phyloP scores from a whole-genome alignment of 1,140 invertebrate species.

The Drosophila erecta region DNA sequence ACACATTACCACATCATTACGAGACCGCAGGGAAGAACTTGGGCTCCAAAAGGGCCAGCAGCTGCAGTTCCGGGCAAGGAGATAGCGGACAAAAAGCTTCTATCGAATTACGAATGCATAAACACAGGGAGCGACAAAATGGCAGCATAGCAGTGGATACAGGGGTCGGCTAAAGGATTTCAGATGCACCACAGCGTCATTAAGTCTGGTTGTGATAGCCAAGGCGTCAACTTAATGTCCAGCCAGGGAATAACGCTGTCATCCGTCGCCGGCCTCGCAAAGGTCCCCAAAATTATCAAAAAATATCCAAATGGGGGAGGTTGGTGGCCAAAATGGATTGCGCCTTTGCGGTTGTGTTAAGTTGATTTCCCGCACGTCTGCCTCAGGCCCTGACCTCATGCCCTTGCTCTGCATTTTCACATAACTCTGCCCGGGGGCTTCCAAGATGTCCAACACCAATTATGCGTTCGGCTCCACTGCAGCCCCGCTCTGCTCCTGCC shows the following conservation, averaged over 20 bases:
- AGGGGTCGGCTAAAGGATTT: conserved; percentile 3
- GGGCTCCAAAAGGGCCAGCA: conserved; percentile 16
- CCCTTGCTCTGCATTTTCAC: not conserved
- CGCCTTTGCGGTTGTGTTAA: conserved; percentile 78
- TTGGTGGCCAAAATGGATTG: conserved; percentile 46
- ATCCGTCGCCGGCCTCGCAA: not conserved
- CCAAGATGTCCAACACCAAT: conserved; percentile 64
- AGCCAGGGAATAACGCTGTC: not conserved
- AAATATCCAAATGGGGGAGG: conserved; percentile 19
- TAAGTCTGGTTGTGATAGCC: conserved; percentile 59
- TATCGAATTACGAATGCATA: conserved; percentile 13
- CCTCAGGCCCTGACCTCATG: not conserved
- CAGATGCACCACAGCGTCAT: conserved; percentile 54
- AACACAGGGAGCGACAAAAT: conserved; percentile 37
- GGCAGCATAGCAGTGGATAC: conserved; percentile 36
- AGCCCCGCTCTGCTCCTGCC: conserved; percentile 10
- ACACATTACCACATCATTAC: conserved; percentile 71
- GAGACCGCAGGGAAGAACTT: conserved; percentile 50
- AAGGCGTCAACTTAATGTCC: conserved; percentile 63
- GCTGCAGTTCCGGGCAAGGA: not conserved
- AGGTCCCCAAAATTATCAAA: conserved; percentile 45
- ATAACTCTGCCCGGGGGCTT: conserved; percentile 13
- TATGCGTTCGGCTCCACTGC: conserved; percentile 47
- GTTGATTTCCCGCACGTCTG: conserved; percentile 77
- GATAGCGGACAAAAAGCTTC: not conserved